A percentile compares a stretch with the other conserved stretches of the same genome.
Conservation (phyloP, 2,797 vertebrate species). For the Malacoctenus gilli region DNA sequence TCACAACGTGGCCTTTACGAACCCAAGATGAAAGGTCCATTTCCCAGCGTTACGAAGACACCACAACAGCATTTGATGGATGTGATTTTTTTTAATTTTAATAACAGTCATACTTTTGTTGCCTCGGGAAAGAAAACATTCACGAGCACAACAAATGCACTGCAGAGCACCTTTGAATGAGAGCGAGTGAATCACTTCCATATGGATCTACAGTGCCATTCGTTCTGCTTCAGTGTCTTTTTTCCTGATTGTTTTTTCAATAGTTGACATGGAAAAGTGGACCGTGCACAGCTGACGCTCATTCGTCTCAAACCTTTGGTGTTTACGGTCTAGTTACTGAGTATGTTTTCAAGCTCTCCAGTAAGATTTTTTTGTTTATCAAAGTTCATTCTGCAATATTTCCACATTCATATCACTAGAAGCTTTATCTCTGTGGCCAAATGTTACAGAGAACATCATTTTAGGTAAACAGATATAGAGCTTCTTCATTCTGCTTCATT, state of each 20-base stretch:
- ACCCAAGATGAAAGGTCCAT: too few relatives aligned
- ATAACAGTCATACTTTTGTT: constrained; percentile 18
- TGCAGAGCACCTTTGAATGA: constrained; percentile 32
- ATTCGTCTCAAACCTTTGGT: constrained; percentile 30
- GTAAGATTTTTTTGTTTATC: background rate
- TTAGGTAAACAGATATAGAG: too few relatives aligned
- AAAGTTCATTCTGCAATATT: too few relatives aligned
- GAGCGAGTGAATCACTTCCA: constrained; percentile 49
- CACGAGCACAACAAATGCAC: constrained; percentile 24
- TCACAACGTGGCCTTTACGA: too few relatives aligned
- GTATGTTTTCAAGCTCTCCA: background rate
- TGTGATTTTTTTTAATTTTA: constrained; percentile 2
- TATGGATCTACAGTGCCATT: constrained; percentile 46
- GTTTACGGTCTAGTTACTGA: background rate
- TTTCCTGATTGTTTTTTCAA: constrained; percentile 51
- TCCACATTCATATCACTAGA: too few relatives aligned
- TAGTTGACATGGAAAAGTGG: constrained; percentile 9
- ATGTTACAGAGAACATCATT: too few relatives aligned
- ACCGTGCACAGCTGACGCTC: constrained; percentile 21
- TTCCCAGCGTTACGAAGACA: constrained; percentile 6
- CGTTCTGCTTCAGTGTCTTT: constrained; percentile 29
- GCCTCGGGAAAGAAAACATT: constrained; percentile 9
- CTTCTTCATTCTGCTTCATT: too few relatives aligned
- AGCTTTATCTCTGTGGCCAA: too few relatives aligned
- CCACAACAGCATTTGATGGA: constrained; percentile 2